Conservation (phyloP, 2,113 vertebrate genomes). For the Neofelis nebulosa region DNA sequence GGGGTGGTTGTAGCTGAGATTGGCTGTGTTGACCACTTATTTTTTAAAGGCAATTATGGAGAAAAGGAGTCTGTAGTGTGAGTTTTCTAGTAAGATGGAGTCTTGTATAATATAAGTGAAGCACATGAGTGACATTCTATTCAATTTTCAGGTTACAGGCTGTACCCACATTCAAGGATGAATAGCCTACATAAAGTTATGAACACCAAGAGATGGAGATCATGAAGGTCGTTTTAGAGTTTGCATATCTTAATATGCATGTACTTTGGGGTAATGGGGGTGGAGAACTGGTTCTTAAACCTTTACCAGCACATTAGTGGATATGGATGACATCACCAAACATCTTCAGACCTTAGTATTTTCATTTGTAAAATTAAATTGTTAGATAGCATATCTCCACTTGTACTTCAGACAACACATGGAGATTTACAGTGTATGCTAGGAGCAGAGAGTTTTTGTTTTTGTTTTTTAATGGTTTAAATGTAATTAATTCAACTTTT, state of each 20-base stretch:
- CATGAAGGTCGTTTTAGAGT: not conserved
- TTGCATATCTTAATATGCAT: not conserved
- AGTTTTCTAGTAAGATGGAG: not conserved
- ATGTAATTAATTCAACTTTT: not conserved
- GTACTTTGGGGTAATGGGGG: not conserved
- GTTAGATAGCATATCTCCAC: not conserved
- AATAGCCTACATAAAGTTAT: not conserved
- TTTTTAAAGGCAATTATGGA: not conserved
- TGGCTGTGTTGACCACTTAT: not conserved
- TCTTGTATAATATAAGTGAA: not conserved
- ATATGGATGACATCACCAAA: not conserved
- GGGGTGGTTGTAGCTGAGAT: not conserved
- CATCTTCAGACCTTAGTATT: not conserved
- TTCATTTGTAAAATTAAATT: not conserved
- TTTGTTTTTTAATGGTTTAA: not conserved
- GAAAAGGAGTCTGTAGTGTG: not conserved
- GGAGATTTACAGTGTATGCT: not conserved
- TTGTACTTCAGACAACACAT: not conserved
- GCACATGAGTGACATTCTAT: not conserved
- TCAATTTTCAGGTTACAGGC: not conserved
- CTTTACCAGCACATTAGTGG: not conserved
- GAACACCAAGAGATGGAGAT: not conserved
- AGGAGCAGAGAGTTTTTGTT: not conserved
- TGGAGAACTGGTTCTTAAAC: not conserved
- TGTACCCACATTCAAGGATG: not conserved